Evolutionary conservation across 30 jellyfish, hydroid and myxozoan species (phyloP).

Genomic region (Hydractinia echinata): DNA sequence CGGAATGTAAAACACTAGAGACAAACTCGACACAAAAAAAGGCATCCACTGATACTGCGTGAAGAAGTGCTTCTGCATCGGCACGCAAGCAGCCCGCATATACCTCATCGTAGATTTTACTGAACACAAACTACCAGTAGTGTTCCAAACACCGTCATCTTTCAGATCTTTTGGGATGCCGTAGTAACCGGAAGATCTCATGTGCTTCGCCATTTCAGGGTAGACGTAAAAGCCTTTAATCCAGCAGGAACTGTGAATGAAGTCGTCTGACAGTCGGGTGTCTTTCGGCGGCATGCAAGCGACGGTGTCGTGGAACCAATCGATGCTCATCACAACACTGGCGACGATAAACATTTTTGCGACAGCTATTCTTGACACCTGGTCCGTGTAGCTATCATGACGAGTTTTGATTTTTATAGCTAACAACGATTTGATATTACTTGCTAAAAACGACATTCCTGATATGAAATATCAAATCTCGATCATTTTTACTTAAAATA

Average conservation of each 20-base stretch:
- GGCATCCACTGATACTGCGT: slow-evolving; percentile 50
- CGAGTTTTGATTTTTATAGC: slow-evolving; percentile 28
- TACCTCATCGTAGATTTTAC: neutral
- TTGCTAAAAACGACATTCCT: slow-evolving; percentile 35
- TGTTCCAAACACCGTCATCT: slow-evolving; percentile 24
- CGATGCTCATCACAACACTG: slow-evolving; percentile 37
- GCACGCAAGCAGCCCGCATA: neutral
- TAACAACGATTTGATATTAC: slow-evolving; percentile 22
- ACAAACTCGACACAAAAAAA: slow-evolving; percentile 36
- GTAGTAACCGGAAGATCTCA: slow-evolving; percentile 21
- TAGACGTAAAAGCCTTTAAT: slow-evolving; percentile 32
- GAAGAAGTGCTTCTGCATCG: slow-evolving; percentile 31
- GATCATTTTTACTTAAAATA: too few species aligned
- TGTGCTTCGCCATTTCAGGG: slow-evolving; percentile 19
- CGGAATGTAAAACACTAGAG: slow-evolving; percentile 27
- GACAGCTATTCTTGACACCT: slow-evolving; percentile 29
- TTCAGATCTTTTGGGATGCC: slow-evolving; percentile 28
- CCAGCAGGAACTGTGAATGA: slow-evolving; percentile 32
- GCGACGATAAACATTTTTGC: slow-evolving; percentile 35
- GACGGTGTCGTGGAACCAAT: slow-evolving; percentile 43
- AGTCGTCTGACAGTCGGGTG: slow-evolving; percentile 4
- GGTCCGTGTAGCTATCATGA: slow-evolving; percentile 39
- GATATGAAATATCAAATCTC: neutral
- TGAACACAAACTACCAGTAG: neutral
- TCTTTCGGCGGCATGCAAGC: slow-evolving; percentile 24